Evolutionary conservation across 2,888 invertebrate species (phyloP).

Genomic region (Andricus curvator): DNA sequence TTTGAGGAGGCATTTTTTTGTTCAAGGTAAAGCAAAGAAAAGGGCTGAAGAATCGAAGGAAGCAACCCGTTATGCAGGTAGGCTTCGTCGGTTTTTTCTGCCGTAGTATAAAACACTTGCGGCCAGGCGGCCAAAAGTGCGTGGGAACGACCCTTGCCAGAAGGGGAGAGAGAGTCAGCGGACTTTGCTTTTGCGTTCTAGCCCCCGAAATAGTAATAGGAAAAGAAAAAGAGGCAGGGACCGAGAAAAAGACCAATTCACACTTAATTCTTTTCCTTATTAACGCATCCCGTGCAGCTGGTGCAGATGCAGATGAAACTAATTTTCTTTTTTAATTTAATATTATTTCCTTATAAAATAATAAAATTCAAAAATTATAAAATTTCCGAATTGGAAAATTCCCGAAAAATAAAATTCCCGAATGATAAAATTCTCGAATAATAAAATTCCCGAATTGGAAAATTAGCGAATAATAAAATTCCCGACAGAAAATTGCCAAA

Average conservation of each 20-base stretch:
- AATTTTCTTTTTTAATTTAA: no score
- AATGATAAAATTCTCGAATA: no score
- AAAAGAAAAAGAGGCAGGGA: conserved; percentile 1
- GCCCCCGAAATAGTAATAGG: not conserved
- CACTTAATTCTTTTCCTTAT: conserved; percentile 13
- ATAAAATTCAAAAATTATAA: no score
- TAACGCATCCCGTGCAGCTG: not conserved
- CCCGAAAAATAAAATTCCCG: no score
- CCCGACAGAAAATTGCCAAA: no score
- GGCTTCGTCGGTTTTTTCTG: conserved; percentile 15
- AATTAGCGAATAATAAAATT: no score
- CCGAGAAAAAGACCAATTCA: conserved; percentile 4
- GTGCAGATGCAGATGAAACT: conserved; percentile 1
- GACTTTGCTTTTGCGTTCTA: conserved; percentile 25
- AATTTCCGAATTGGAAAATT: no score
- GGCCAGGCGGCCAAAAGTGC: conserved; percentile 16
- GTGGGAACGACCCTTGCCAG: conserved; percentile 30
- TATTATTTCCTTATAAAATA: no score
- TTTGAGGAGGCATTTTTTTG: conserved; percentile 9
- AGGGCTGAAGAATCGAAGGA: conserved; percentile 15
- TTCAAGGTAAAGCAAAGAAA: not conserved
- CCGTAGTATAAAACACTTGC: conserved; percentile 14
- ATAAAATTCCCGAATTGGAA: no score
- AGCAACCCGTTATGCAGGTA: conserved; percentile 34
- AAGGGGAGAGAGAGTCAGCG: conserved; percentile 20